Base-by-base conservation (phyloP, 2,888 invertebrate genomes). In the Trachelus iudaicus region DNA sequence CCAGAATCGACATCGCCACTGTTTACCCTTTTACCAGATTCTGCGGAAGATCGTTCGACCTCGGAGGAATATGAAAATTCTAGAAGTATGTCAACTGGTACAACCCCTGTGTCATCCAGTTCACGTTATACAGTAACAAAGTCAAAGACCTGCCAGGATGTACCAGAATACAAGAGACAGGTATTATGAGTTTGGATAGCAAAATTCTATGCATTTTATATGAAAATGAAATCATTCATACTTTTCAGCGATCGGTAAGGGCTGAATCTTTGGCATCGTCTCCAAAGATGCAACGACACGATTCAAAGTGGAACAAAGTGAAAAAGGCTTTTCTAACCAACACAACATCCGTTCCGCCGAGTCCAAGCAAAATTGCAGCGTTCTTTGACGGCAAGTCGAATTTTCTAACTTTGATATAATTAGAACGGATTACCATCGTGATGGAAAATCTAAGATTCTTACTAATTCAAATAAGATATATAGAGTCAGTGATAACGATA, bases 231-330 rank as follows among this genome's bases (percentile, higher is more conserved):
- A 23, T 56, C 33, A 15, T 40, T 76, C 11, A 31, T 78, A 40
- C 11, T 3, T 80, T 80, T 31, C 69, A 86, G 86, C 80, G 80
- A 77, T 79, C 83, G 23, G 34, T 79, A 69, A 84, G 81, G 40
- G 84, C 80, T n/a, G 82, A 84, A 69, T 83, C 80, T 23, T 82
- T 85, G 69, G 85, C 83, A 23, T 83, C 86, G 12, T 89, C 90
- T 11, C 89, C 91, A 73, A 89, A 90, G 73, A 86, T 93, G 84
- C 92, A 93, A 35, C 93, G 94, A 31, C 92, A 93, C 35, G 92
- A 94, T 84, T 95, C 95, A 79, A 95, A 95, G 90, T 96, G 96
- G 96, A 94, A 94, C 74, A 94, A 95, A 88, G 95, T 96, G 80
- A 95, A 96, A 91, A 92, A 95, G 87, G 95, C 95, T 40, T 95